Conservation (phyloP, 1,140 invertebrate species). For the Zeugodacus cucurbitae region DNA sequence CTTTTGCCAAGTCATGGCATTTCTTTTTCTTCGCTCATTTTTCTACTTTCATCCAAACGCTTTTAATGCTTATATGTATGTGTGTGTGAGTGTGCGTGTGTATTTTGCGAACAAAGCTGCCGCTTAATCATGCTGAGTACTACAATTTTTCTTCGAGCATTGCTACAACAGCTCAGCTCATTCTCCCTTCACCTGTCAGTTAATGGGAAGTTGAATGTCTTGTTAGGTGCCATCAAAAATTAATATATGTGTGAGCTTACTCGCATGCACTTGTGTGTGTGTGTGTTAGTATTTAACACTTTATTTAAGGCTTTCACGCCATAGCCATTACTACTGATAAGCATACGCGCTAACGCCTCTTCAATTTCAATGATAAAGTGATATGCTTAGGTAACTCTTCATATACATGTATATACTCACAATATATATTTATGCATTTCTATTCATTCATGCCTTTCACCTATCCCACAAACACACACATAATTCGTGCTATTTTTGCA, state of each 20-base stretch:
- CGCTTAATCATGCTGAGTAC: conserved; percentile 11
- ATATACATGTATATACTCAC: not conserved
- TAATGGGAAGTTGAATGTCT: not conserved
- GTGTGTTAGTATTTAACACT: not conserved
- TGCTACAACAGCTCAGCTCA: not conserved
- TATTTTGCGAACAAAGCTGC: not conserved
- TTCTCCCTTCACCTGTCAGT: not conserved
- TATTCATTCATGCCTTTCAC: not conserved
- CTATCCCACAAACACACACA: not conserved
- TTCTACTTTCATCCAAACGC: not conserved
- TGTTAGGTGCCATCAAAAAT: not conserved
- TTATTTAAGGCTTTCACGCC: conserved; percentile 1
- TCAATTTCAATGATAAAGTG: not conserved
- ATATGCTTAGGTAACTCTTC: not conserved
- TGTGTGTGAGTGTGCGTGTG: not conserved
- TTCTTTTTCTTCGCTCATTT: not conserved
- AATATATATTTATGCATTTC: not conserved
- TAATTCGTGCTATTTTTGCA: not conserved
- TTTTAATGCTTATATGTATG: not conserved
- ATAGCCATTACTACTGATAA: not conserved
- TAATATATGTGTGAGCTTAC: not conserved
- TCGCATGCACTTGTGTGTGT: not conserved
- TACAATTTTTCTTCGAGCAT: not conserved
- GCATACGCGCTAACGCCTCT: not conserved
- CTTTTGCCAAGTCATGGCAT: not conserved